Percentiles rank a stretch among this genome's conserved stretches.
Evolutionary conservation across 2,888 invertebrate species (phyloP).

Genomic region (Platynereis dumerilii): DNA sequence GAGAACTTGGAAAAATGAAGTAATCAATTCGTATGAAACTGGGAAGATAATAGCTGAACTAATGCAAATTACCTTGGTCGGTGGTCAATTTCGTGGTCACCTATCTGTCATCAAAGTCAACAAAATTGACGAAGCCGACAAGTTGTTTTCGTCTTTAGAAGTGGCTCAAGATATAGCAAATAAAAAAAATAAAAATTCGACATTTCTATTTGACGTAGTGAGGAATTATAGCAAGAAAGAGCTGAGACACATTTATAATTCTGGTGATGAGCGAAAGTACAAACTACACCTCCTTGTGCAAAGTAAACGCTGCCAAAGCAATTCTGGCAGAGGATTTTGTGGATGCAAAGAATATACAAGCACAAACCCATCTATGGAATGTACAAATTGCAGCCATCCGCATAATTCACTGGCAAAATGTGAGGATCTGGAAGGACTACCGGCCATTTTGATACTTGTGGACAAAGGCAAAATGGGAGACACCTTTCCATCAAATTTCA

Average conservation of each 20-base stretch:
- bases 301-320: too few relatives aligned
- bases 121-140: neutral
- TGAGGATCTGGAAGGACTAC: conserved; percentile 22
- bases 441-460: conserved; percentile 27
- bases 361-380: neutral
- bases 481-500: conserved; percentile 28
- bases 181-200: too few relatives aligned
- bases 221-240: neutral
- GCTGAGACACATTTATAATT: neutral
- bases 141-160: neutral
- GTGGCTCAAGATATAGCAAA: neutral
- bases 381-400: conserved; percentile 20
- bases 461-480: conserved; percentile 28
- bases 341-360: neutral
- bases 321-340: neutral
- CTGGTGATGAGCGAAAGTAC: neutral
- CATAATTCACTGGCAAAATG: conserved; percentile 19
- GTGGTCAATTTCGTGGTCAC: too few relatives aligned
- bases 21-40: neutral
- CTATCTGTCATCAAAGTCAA: neutral
- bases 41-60: neutral
- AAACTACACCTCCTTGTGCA: too few relatives aligned
- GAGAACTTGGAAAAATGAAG: too few relatives aligned
- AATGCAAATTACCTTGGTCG: neutral
- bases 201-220: neutral